Evolutionary conservation across 2,888 invertebrate genomes (phyloP), one percentile per base, ranked within the genome.

Genomic region (Caenorhabditis parvicauda): DNA sequence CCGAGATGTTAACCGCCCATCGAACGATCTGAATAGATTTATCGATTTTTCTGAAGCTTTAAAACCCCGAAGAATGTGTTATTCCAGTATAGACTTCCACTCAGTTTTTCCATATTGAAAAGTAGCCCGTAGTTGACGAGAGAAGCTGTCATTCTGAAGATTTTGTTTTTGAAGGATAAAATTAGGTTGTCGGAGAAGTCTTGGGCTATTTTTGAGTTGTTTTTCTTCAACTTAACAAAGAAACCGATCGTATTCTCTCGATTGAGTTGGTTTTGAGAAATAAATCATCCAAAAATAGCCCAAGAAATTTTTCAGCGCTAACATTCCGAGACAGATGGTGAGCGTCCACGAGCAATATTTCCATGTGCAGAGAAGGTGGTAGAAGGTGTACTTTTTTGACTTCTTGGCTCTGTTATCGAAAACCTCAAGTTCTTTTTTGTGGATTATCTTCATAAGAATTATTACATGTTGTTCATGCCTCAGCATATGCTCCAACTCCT

Each of bases 1-100:
- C 70, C 2, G 49, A 12, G 14, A 72, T 54, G 57, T 73, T 73
- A 46, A 73, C 55, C 3, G 56, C 48, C 58, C 68, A 68, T 2
- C 73, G 70, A 35, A 62, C 56, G 9, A 51, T 56, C 62, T 59
- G 32, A 22, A 49, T n/a, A n/a, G n/a, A 27, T 19, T 7, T 21
- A 19, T 37, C 3, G 25, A 9, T 27, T 45, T 25, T 12, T 17
- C 17, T 54, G 3, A 2, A 37, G 32, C 27, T 43, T 35, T 19
- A 38, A 3, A 12, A 64, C 64, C 42, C 65, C 65, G 39, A 65
- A 55, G 17, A 55, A 44, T 3, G 57, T 59, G n/a, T 52, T 39
- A 51, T 65, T 65, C 61, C 58, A 58, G 38, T 59, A 65, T 4
- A 65, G 41, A 1, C 61, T 61, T 14, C 65, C 65, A 3, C 57